Evolutionary conservation across 2,797 vertebrate genomes (phyloP).

Genomic region (Pangasius sanitwongsei): DNA sequence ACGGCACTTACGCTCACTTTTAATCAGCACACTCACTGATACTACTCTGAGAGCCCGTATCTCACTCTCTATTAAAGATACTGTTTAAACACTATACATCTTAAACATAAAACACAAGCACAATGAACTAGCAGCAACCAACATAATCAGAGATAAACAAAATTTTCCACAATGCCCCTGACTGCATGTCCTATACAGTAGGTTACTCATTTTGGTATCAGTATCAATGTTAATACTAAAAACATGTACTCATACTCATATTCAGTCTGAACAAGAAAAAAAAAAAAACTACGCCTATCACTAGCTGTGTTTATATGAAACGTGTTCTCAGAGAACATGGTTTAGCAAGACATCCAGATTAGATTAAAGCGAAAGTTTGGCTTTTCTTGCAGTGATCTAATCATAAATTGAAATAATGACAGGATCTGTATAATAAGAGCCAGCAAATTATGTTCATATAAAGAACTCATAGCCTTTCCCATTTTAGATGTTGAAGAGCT

Average conservation of each 20-base stretch:
- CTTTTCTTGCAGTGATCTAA: background rate
- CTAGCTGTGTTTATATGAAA: background rate
- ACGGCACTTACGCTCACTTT: background rate
- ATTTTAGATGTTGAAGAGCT: background rate
- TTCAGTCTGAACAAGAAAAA: background rate
- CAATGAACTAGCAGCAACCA: background rate
- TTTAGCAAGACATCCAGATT: background rate
- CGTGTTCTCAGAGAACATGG: background rate
- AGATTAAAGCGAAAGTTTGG: background rate
- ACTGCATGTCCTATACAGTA: background rate
- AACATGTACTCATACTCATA: too few species aligned
- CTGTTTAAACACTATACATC: background rate
- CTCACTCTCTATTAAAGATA: background rate
- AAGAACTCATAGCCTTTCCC: background rate
- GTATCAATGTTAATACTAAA: too few species aligned
- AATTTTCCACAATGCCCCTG: background rate
- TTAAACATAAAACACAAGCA: background rate
- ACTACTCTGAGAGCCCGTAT: background rate
- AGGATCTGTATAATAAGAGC: background rate
- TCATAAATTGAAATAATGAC: background rate
- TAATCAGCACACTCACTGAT: background rate
- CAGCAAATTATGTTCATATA: background rate
- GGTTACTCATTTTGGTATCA: background rate
- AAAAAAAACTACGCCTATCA: too few species aligned
- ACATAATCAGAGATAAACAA: background rate